Conservation (phyloP, 1,140 invertebrate genomes). For the Daktulosphaira vitifoliae region DNA sequence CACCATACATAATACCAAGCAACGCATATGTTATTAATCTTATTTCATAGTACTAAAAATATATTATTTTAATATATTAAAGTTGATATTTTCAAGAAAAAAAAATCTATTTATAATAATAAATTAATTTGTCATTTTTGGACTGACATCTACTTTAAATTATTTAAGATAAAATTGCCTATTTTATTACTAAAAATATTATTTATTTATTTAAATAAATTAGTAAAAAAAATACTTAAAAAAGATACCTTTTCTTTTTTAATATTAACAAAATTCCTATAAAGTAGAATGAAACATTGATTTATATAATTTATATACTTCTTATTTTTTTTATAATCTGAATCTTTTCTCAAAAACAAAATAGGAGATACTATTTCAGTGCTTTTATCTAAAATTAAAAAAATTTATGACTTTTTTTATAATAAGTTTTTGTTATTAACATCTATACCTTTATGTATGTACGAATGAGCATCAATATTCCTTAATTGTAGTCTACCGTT, state of each 20-base stretch:
- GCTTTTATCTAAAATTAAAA: too few species aligned
- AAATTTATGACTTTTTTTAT: too few species aligned
- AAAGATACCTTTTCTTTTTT: conserved; percentile 33
- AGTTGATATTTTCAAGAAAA: conserved; percentile 86
- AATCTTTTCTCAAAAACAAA: too few species aligned
- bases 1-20: conserved; percentile 81
- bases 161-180: too few species aligned
- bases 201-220: not conserved
- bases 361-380: too few species aligned
- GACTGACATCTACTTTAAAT: too few species aligned
- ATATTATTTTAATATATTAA: conserved; percentile 49
- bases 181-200: too few species aligned
- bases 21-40: conserved; percentile 79
- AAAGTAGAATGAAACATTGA: conserved; percentile 21
- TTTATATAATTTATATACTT: not conserved
- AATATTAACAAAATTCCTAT: conserved; percentile 20
- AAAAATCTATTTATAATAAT: conserved; percentile 70
- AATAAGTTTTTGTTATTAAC: too few species aligned
- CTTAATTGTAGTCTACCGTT: conserved; percentile 38
- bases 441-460: too few species aligned
- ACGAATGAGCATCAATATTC: too few species aligned
- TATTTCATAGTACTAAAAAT: conserved; percentile 3
- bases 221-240: conserved; percentile 18
- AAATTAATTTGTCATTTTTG: not conserved
- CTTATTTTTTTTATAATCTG: not conserved